Evolutionary conservation across 2,113 vertebrate genomes (phyloP), one percentile per base, ranked within the genome.

Genomic region (Muntiacus reevesi): DNA sequence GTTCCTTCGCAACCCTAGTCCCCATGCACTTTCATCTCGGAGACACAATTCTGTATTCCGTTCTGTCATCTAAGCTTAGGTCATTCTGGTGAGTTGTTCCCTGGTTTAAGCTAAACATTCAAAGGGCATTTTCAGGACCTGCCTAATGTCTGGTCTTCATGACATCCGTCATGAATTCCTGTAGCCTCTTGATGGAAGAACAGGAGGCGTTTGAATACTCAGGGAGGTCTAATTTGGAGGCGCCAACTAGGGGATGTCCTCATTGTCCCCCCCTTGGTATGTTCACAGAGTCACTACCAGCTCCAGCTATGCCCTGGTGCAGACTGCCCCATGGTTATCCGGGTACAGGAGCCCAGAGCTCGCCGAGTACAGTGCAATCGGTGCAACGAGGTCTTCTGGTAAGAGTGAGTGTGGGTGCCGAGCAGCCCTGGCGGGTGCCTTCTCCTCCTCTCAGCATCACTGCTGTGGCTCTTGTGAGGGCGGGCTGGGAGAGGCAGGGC

Each of bases 331-430:
- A 99, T 99, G 98, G 99, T 99, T 98, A 99, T 99, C 98, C 99
- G 99, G 98, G 99, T 99, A 98, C 99, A 99, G 98, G 99, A 99
- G 99, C 99, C 99, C 40, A 99, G 99, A 98, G 99, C 99, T 88
- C 99, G 99, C 91, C 99, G 99, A 98, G 99, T 99, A 96, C 99
- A 99, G 99, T 99, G 99, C 98, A 99, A 99, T 99, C 99, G 99
- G 98, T 99, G 99, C 98, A 99, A 99, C 81, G 99, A 99, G 98
- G 99, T 99, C 98, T 99, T 99, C 99, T 99, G 99, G 99, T 99
- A 99, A 98, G 99, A 98, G 95, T 95, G 91, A 98, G 89, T 95
- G 96, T 87, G 88, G 27, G 62, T 74, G 60, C 88, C 52, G 15
- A 71, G 43, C 67, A 88, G n/a, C 82, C 30, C 74, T 96, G 96